Percentiles rank a stretch among this genome's conserved stretches.
phyloP scores from a whole-genome alignment of 2,888 invertebrate genomes.

The Fabriciana adippe region DNA sequence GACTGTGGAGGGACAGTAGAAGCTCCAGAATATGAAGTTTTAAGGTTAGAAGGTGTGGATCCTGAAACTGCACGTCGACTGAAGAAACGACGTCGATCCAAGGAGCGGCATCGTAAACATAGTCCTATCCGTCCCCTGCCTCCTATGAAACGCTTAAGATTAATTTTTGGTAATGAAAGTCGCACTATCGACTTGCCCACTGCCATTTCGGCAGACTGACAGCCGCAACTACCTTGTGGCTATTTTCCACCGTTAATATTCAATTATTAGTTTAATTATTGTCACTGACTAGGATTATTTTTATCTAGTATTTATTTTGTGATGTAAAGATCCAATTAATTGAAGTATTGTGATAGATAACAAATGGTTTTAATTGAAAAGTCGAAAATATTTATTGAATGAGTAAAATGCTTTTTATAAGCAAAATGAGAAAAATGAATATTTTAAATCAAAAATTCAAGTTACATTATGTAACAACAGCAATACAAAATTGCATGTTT shows the following conservation, averaged over 20 bases:
- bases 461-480: constrained; percentile 7
- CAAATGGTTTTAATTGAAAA: constrained; percentile 68
- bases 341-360: constrained; percentile 67
- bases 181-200: constrained; percentile 94
- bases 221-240: constrained; percentile 69
- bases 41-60: constrained; percentile 90
- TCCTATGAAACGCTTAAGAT: constrained; percentile 91
- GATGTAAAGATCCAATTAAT: constrained; percentile 65
- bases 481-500: constrained; percentile 26
- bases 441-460: constrained; percentile 21
- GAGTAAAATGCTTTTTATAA: constrained; percentile 25
- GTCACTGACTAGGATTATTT: constrained; percentile 77
- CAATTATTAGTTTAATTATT: constrained; percentile 81
- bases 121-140: constrained; percentile 83
- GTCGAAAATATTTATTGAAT: constrained; percentile 34
- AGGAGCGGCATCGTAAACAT: constrained; percentile 75
- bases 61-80: constrained; percentile 79
- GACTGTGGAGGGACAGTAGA: constrained; percentile 87
- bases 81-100: constrained; percentile 81
- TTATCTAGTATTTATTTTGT: constrained; percentile 78
- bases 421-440: constrained; percentile 12
- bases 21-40: constrained; percentile 91
- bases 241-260: constrained; percentile 79
- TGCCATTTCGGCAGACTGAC: constrained; percentile 84
- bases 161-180: constrained; percentile 94